phyloP scores from a whole-genome alignment of 2,113 vertebrate species.

The Urocynchramus pylzowi region DNA sequence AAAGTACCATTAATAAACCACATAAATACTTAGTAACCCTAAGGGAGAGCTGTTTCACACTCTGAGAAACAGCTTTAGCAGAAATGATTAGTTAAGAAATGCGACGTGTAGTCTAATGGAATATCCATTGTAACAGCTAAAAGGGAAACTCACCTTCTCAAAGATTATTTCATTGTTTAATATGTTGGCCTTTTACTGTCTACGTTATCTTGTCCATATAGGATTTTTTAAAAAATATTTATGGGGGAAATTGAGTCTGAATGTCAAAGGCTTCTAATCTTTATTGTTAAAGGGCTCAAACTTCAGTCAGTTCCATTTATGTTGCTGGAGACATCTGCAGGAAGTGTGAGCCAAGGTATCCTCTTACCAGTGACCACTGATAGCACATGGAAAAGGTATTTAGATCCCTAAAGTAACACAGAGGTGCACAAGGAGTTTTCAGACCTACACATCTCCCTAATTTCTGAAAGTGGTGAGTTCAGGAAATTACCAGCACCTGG shows the following conservation, averaged over 20 bases:
- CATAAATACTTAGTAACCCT: neutral
- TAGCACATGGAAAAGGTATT: neutral
- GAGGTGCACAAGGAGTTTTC: neutral
- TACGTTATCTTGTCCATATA: neutral
- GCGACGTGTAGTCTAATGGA: neutral
- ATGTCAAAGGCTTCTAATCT: neutral
- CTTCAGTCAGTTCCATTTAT: neutral
- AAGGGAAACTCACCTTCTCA: neutral
- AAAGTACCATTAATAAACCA: neutral
- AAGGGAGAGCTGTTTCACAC: neutral
- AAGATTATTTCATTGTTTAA: neutral
- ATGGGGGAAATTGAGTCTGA: neutral
- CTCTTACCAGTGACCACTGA: neutral
- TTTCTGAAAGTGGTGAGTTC: neutral
- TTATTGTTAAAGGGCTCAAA: neutral
- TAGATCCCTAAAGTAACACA: neutral
- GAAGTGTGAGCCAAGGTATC: neutral
- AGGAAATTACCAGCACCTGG: neutral
- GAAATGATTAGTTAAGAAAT: neutral
- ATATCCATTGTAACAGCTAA: neutral
- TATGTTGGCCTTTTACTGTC: neutral
- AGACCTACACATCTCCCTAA: rapidly evolving
- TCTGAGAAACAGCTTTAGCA: neutral
- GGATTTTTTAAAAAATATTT: neutral
- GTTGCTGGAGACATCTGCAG: neutral